A percentile compares a stretch with the other conserved stretches of the same genome.
Conservation (phyloP, 2,797 vertebrate species). For the Orientallactaga sibirica region DNA sequence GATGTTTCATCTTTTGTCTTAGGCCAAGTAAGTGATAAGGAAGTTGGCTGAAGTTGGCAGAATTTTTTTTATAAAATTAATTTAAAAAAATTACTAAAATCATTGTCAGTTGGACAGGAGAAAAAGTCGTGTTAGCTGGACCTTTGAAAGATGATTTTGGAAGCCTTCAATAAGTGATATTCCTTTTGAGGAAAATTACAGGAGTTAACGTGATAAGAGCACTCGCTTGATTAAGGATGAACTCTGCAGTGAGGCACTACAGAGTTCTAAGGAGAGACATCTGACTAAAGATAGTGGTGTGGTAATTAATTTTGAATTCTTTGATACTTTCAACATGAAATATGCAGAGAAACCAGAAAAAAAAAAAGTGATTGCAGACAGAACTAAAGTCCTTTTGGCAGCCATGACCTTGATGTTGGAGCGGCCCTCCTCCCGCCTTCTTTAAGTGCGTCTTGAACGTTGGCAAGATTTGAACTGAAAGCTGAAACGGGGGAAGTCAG, state of each 20-base stretch:
- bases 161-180: slow-evolving; percentile 73
- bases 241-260: slow-evolving; percentile 77
- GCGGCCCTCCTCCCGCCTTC: neutral
- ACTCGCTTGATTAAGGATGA: slow-evolving; percentile 77
- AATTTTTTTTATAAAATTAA: slow-evolving; percentile 75
- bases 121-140: slow-evolving; percentile 74
- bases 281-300: slow-evolving; percentile 79
- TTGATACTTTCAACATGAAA: slow-evolving; percentile 21
- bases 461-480: neutral
- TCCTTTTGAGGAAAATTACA: slow-evolving; percentile 77
- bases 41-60: slow-evolving; percentile 1
- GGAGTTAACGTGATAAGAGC: slow-evolving; percentile 81
- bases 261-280: slow-evolving; percentile 77
- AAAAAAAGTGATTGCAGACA: neutral
- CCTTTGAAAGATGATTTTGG: slow-evolving; percentile 79
- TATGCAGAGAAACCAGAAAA: neutral
- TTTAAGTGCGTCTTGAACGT: neutral
- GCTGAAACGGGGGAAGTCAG: neutral
- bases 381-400: slow-evolving; percentile 48
- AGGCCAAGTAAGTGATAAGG: slow-evolving; percentile 60
- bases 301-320: slow-evolving; percentile 81
- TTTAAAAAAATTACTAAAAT: slow-evolving; percentile 68
- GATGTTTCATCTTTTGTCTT: neutral
- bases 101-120: slow-evolving; percentile 76
- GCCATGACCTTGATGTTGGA: neutral